Evolutionary conservation across 2,113 vertebrate species (phyloP), one percentile per base, ranked within the genome.

Genomic region (Madoqua kirkii): DNA sequence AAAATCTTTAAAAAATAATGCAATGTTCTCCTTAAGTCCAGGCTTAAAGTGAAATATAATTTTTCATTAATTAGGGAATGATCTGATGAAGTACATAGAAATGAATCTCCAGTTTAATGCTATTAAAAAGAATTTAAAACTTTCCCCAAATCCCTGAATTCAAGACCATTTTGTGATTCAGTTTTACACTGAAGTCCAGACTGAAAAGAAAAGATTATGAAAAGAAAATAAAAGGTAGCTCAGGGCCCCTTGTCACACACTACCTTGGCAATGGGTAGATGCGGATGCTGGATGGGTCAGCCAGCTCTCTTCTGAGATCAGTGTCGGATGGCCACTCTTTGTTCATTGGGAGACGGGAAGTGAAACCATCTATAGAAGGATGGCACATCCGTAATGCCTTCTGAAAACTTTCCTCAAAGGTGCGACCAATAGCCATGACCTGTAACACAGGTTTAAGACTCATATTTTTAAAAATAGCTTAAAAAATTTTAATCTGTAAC

Each of bases 361-460:
- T 98, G 87, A 99, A 99, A 71, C 99, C 99, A 84, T 99, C 99
- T 64, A 99, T 98, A 5, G 99, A 99, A 0, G 99, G 99, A 97
- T 99, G 99, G 95, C 99, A 99, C 99, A 99, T 99, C 91, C 99
- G 98, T 95, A 99, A 98, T 76, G 99, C 99, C 97, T 99, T 99
- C 96, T 99, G 99, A 95, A 99, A 99, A 96, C 99, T 99, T 98
- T 99, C 99, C 89, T 99, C 99, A 97, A 99, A 99, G 0, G 99
- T 99, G n/a, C 99, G 99, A 2, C 99, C 99, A 7, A 99, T 99
- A 7, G 99, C 99, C 99, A 99, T 99, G 92, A 99, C 99, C 99
- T 99, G 98, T 0, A 96, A 95, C 0, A 7, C 33, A 96, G 21
- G 52, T 67, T 82, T 88, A 85, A 85, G 59, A 55, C 3, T 83